Evolutionary conservation across 2,797 vertebrate genomes (phyloP), one percentile per base, ranked within the genome.

Genomic region (Spheniscus humboldti): DNA sequence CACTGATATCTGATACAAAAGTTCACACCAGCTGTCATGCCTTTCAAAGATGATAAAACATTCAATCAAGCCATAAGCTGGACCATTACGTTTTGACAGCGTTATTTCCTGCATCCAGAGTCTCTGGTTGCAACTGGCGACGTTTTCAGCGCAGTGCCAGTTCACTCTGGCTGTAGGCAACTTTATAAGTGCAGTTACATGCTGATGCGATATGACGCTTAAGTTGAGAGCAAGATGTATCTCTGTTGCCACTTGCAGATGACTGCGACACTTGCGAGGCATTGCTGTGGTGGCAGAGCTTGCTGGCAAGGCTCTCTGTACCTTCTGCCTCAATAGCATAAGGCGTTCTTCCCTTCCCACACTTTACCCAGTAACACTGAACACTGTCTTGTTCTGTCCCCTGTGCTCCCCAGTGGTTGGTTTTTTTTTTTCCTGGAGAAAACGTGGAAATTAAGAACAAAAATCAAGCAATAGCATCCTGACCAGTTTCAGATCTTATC

Each of bases 1-100:
- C 2, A 28, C 23, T 75, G 94, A 94, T 75, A 96, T 76, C 62
- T 41, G 87, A 97, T 91, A 96, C 75, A 39, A 90, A 93, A 94
- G 69, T 81, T 91, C 77, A 88, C 92, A 95, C 72, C 53, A 92
- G 85, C 50, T 97, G 57, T 57, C 88, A 89, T 47, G 68, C 39
- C 53, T 97, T 96, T 96, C 85, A 92, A 94, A 94, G 74, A 90
- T 9, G 60, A 94, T 86, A 94, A 67, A 88, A 69, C 1, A 4
- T 80, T 92, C 67, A 64, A 63, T 39, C 73, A 73, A 76, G 12
- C 52, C 37, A 12, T 24, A 71, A 86, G 64, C 48, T 66, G 43
- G 79, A 69, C n/a, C 6, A 1, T 43, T 77, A 59, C 3, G 2
- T 92, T 97, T 86, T 91, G 76, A 76, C 37, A 30, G 39, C 17